These are phyloP conservation scores for Plumapathes pennacea DNA, from an alignment of 92 coral and sea anemone species.

Conservation along the genomic window DNA sequence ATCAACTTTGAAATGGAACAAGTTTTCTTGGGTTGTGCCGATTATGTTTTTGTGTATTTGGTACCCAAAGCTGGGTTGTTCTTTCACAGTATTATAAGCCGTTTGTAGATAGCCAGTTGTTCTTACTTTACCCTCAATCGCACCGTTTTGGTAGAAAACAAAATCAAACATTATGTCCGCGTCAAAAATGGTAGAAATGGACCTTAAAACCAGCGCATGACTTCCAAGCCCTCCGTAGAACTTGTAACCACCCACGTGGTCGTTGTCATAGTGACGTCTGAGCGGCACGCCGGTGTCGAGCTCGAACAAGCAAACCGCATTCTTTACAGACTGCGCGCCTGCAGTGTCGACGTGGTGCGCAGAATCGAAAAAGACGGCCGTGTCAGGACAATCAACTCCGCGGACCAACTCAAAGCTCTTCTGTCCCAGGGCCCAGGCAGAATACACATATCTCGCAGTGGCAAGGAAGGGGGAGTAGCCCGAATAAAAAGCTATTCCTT, in stretches of 20 bases:
- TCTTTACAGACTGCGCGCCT: constrained; percentile 42
- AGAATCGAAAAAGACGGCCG: constrained; percentile 68
- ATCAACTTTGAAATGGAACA: constrained; percentile 79
- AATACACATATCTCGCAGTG: constrained; percentile 60
- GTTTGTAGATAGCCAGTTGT: constrained; percentile 68
- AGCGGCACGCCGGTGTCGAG: constrained; percentile 84
- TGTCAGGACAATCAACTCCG: constrained; percentile 87
- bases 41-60: constrained; percentile 47
- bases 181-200: constrained; percentile 64
- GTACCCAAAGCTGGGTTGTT: constrained; percentile 37
- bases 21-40: constrained; percentile 67
- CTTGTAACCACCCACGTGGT: constrained; percentile 47
- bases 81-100: constrained; percentile 36
- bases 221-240: constrained; percentile 80
- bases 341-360: constrained; percentile 53
- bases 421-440: constrained; percentile 69
- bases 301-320: constrained; percentile 89
- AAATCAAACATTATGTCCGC: constrained; percentile 83
- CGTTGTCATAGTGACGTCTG: constrained; percentile 84
- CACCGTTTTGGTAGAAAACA: constrained; percentile 88
- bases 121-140: constrained; percentile 65
- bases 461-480: constrained; percentile 69
- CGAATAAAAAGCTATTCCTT: constrained; percentile 76
- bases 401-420: constrained; percentile 49
- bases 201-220: constrained; percentile 69